Evolutionary conservation across 2,797 vertebrate genomes (phyloP).

Genomic region (Carcharodon carcharias): DNA sequence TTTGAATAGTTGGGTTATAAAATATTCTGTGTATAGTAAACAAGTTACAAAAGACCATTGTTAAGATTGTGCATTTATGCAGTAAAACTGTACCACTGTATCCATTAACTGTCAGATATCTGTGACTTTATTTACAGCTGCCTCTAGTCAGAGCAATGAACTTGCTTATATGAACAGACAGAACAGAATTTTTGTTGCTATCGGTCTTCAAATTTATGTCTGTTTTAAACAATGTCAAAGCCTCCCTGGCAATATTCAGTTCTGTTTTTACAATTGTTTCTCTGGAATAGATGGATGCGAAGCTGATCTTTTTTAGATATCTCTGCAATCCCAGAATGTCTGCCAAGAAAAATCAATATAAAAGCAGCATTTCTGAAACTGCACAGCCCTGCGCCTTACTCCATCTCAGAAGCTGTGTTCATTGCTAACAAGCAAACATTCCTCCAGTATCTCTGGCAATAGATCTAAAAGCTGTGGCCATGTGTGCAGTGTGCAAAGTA

Average conservation of each 20-base stretch:
- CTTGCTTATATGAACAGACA: conserved; percentile 27
- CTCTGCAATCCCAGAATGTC: neutral
- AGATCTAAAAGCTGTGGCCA: conserved; percentile 6
- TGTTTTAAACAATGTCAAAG: neutral
- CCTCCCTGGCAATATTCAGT: neutral
- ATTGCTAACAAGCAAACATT: conserved; percentile 30
- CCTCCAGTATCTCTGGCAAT: conserved; percentile 15
- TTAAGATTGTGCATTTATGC: neutral
- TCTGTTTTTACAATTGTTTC: neutral
- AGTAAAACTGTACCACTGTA: neutral
- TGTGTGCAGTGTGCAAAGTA: neutral
- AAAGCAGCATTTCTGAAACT: neutral
- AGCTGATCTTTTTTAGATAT: neutral
- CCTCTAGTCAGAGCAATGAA: neutral
- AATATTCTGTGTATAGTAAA: neutral
- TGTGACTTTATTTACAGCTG: neutral
- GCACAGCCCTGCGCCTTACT: neutral
- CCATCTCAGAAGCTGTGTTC: neutral
- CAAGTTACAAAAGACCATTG: neutral
- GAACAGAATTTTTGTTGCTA: conserved; percentile 2
- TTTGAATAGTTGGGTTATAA: neutral
- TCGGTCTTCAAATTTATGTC: neutral
- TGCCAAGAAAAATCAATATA: neutral
- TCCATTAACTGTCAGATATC: neutral
- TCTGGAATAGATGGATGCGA: neutral